Conservation (phyloP, 1,140 invertebrate species). For the Rhyzopertha dominica region DNA sequence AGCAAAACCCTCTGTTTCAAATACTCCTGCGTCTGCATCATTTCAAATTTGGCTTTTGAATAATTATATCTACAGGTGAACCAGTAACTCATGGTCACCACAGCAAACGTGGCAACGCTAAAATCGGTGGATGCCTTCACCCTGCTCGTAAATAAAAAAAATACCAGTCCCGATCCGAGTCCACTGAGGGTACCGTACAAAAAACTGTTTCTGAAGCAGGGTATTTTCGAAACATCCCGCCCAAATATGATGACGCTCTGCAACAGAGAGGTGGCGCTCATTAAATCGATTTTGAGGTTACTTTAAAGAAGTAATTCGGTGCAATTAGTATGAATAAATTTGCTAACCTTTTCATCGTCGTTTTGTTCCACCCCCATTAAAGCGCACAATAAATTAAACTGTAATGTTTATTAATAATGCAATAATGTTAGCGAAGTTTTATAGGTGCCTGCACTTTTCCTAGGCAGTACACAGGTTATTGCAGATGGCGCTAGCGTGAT, state of each 20-base stretch:
- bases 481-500: too few relatives aligned
- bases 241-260: constrained; percentile 51
- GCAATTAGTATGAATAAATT: too few relatives aligned
- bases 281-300: too few relatives aligned
- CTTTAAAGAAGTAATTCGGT: too few relatives aligned
- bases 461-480: too few relatives aligned
- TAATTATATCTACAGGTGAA: constrained; percentile 50
- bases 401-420: too few relatives aligned
- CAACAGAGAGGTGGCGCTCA: constrained; percentile 19
- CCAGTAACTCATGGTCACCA: constrained; percentile 53
- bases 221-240: constrained; percentile 56
- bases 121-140: constrained; percentile 47
- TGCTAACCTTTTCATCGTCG: too few relatives aligned
- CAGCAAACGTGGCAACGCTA: constrained; percentile 50
- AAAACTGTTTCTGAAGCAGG: constrained; percentile 60
- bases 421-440: too few relatives aligned
- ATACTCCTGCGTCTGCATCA: constrained; percentile 43
- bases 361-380: too few relatives aligned
- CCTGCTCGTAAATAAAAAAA: constrained; percentile 58
- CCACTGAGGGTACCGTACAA: constrained; percentile 56
- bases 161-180: constrained; percentile 49
- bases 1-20: constrained; percentile 40
- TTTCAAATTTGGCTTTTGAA: constrained; percentile 45
- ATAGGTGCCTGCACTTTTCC: too few relatives aligned
- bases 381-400: too few relatives aligned